A percentile compares a stretch with the other conserved stretches of the same genome.
Conservation (phyloP, 1,140 invertebrate genomes). For the Pseudomyrmex sp. region DNA sequence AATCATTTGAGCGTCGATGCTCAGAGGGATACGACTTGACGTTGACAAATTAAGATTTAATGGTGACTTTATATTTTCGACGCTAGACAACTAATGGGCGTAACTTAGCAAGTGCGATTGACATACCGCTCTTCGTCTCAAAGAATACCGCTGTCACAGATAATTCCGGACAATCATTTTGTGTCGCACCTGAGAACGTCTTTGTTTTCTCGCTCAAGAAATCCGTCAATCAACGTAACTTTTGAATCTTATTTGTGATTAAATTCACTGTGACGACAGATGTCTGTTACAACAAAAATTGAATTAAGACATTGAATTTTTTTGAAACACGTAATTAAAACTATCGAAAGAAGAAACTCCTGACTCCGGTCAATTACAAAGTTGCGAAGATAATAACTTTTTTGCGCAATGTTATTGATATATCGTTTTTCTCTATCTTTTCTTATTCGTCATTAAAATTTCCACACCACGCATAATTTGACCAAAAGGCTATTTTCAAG, state of each 20-base stretch:
- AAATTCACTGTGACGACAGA: neutral
- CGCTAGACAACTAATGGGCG: constrained; percentile 8
- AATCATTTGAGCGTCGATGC: constrained; percentile 4
- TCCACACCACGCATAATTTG: constrained; percentile 40
- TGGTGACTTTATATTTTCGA: constrained; percentile 23
- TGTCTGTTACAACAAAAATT: neutral
- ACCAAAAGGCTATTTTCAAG: constrained; percentile 41
- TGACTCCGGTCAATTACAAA: neutral
- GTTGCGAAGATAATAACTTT: neutral
- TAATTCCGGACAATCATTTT: constrained; percentile 1
- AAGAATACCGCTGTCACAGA: constrained; percentile 5
- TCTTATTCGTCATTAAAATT: constrained; percentile 6
- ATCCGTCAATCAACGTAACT: neutral
- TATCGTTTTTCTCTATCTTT: neutral
- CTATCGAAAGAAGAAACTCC: neutral
- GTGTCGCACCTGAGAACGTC: neutral
- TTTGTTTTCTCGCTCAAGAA: neutral
- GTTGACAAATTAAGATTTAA: constrained; percentile 51
- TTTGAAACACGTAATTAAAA: neutral
- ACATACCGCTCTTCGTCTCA: neutral
- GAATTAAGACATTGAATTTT: neutral
- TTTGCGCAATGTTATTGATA: neutral
- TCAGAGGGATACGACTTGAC: neutral
- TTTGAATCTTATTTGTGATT: neutral
- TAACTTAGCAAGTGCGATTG: constrained; percentile 33